phyloP scores from a whole-genome alignment of 64 coral and sea anemone species.

The Montipora cactus region DNA sequence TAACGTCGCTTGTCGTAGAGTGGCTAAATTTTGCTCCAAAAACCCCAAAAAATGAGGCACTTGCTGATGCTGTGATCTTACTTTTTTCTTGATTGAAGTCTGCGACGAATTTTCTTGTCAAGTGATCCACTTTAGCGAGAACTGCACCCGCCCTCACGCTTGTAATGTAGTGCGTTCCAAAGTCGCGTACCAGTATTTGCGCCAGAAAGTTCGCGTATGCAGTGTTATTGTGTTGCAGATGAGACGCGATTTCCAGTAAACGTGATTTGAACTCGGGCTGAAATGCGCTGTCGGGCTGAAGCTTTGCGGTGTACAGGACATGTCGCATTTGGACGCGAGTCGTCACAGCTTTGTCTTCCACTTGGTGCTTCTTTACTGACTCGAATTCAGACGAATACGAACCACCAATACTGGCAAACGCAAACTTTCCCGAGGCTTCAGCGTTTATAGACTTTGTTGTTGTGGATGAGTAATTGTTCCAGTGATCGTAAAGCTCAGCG shows the following conservation, averaged over 20 bases:
- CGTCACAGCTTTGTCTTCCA: constrained; percentile 89
- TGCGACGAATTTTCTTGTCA: constrained; percentile 54
- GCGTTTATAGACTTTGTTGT: constrained; percentile 81
- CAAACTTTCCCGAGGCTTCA: constrained; percentile 37
- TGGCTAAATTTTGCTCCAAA: constrained; percentile 36
- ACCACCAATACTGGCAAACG: constrained; percentile 41
- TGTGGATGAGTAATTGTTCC: constrained; percentile 81
- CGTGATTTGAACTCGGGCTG: constrained; percentile 86
- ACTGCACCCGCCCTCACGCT: constrained; percentile 85
- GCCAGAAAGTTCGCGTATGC: constrained; percentile 76
- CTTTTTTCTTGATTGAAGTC: constrained; percentile 59
- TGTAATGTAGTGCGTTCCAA: constrained; percentile 88
- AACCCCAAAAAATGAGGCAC: constrained; percentile 68
- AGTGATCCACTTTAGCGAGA: constrained; percentile 84
- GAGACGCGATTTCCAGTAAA: constrained; percentile 83
- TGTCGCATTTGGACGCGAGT: constrained; percentile 87
- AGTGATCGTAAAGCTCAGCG: constrained; percentile 84
- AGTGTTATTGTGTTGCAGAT: constrained; percentile 91
- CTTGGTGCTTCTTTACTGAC: constrained; percentile 89
- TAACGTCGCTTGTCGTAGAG: constrained; percentile 2
- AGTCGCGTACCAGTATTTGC: constrained; percentile 85
- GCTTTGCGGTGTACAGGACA: constrained; percentile 69
- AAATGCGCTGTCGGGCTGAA: constrained; percentile 72
- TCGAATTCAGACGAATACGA: constrained; percentile 77
- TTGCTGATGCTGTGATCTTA: constrained; percentile 83